Base-by-base conservation (phyloP, 2,888 invertebrate genomes). In the Pammene aurita region DNA sequence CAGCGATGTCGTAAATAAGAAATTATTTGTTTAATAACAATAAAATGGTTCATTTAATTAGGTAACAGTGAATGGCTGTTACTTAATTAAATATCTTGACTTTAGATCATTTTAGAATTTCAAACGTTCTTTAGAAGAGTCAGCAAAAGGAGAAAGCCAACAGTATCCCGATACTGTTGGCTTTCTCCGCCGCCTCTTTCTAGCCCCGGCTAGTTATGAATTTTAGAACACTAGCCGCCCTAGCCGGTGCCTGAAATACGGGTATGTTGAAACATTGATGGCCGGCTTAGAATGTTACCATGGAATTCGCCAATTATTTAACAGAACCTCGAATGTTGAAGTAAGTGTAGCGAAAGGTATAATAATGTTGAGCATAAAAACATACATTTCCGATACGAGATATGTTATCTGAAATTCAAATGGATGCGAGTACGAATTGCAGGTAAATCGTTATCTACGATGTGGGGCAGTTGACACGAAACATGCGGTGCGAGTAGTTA, bases 331-430 rank as follows among this genome's bases (percentile, higher is more conserved):
- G 26, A 5, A 57, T 13, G n/a, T 13, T n/a, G 18, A 18, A 18
- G 26, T 26, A 26, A 26, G 26, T 11, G 18, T 52, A n/a, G 6
- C 42, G 11, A 41, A 35, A 9, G 41, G 41, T 10, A 42, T 9
- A 35, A 41, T 26, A 41, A 46, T 48, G 52, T 10, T 9, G n/a
- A n/a, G 41, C 26, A 26, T 18, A 46, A 56, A 57, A 48, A n/a
- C 14, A 44, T 56, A 26, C 48, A 57, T 41, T 60, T n/a, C 54
- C 0, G 54, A 60, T 44, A 10, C 44, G 26, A 44, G 56, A 65
- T 48, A 65, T 57, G 56, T 57, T 65, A 65, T 65, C 57, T 41
- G 48, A 5, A 57, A 46, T 65, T 56, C 16, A 56, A 56, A 56
- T 57, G 57, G 48, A 65, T 50, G 55, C 18, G 35, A 44, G 55